phyloP scores from a whole-genome alignment of 1,140 invertebrate genomes.

The Bemisia tabaci region DNA sequence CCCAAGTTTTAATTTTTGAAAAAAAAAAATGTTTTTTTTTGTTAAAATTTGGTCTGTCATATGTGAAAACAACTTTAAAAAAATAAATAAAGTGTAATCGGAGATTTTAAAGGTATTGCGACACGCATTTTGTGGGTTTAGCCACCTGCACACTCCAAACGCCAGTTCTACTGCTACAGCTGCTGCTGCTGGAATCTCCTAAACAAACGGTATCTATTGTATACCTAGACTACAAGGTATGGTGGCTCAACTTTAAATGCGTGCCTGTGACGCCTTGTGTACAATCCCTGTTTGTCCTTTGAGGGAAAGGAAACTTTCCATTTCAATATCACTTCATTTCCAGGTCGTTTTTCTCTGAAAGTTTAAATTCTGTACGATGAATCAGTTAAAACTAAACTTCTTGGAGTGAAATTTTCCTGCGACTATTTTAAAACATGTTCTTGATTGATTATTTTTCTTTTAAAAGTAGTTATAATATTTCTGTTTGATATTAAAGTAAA shows the following conservation, averaged over 20 bases:
- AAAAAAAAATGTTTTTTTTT: constrained; percentile 2
- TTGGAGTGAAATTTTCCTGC: no score
- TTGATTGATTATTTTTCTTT: no score
- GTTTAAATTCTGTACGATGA: no score
- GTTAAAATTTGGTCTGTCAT: background rate
- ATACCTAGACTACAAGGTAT: background rate
- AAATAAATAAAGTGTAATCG: background rate
- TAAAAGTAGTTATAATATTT: no score
- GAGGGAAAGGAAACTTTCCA: no score
- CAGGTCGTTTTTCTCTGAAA: no score
- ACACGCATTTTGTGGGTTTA: background rate
- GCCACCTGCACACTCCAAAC: background rate
- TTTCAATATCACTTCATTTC: no score
- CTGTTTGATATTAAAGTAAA: no score
- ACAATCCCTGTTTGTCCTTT: no score
- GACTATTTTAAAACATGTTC: no score
- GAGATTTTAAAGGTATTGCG: background rate
- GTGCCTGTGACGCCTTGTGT: constrained; percentile 34
- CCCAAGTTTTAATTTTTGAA: no score
- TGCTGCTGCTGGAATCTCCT: background rate
- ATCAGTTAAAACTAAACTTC: no score
- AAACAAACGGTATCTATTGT: background rate
- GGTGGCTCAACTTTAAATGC: constrained; percentile 33
- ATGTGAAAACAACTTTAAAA: background rate
- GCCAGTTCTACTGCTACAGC: background rate